phyloP scores from a whole-genome alignment of 2,888 invertebrate genomes.

The Xestia sexstrigata region DNA sequence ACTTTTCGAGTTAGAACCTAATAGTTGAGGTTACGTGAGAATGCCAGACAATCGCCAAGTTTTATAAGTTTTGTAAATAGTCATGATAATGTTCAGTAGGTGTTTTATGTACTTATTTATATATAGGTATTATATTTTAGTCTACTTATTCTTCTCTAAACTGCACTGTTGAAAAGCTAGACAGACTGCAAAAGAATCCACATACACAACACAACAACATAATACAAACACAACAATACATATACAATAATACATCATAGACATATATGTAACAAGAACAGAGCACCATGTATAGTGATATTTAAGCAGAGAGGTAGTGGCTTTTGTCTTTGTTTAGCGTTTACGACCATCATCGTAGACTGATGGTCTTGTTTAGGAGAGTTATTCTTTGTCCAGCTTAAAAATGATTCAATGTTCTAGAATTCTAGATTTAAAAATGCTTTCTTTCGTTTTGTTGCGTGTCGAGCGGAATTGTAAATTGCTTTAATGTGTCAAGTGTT shows the following conservation, averaged over 20 bases:
- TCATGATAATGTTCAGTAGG: conserved; percentile 1
- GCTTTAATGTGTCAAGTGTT: not conserved
- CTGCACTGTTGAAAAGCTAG: no score
- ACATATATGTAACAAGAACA: no score
- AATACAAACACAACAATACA: no score
- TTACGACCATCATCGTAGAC: not conserved
- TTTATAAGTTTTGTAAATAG: conserved; percentile 19
- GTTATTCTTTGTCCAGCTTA: not conserved
- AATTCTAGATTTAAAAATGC: not conserved
- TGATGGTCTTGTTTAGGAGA: no score
- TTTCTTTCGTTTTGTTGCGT: conserved; percentile 17
- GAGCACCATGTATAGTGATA: no score
- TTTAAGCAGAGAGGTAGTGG: no score
- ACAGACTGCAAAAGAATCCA: not conserved
- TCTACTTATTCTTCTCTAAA: no score
- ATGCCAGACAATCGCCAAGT: conserved; percentile 10
- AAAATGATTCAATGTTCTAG: not conserved
- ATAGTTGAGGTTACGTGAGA: conserved; percentile 29
- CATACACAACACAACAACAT: no score
- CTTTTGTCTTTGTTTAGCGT: no score
- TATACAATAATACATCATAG: no score
- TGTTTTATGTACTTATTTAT: not conserved
- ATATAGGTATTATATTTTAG: not conserved
- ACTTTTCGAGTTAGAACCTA: conserved; percentile 40
- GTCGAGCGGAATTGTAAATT: not conserved